Evolutionary conservation across 2,888 invertebrate genomes (phyloP).

Genomic region (Eilema sororculum): DNA sequence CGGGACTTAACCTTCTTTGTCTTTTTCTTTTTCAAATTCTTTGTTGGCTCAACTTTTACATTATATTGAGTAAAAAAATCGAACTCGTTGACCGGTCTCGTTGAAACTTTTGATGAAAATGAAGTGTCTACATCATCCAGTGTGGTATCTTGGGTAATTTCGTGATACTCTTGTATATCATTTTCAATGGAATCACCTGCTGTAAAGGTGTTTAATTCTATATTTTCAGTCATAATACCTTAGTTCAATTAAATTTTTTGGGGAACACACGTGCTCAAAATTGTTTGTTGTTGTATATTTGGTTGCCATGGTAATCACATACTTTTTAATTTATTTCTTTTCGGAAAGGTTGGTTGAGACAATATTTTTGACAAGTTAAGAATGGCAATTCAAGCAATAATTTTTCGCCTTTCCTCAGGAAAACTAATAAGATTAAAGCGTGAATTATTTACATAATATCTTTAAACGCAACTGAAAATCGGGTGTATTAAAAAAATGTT

Average conservation of each 20-base stretch:
- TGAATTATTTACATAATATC: too few relatives aligned
- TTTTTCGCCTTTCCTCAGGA: too few relatives aligned
- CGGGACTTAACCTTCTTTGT: constrained; percentile 56
- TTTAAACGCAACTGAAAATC: too few relatives aligned
- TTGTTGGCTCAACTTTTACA: constrained; percentile 55
- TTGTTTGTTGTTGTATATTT: constrained; percentile 4
- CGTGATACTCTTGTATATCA: constrained; percentile 77
- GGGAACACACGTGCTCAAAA: background rate
- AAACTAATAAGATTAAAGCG: too few relatives aligned
- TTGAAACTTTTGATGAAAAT: constrained; percentile 47
- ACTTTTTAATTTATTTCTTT: background rate
- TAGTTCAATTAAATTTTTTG: too few relatives aligned
- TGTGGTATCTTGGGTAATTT: constrained; percentile 64
- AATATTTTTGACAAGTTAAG: too few relatives aligned
- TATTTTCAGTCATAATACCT: constrained; percentile 61
- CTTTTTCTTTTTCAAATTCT: constrained; percentile 63
- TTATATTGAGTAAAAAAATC: constrained; percentile 74
- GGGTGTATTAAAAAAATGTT: too few relatives aligned
- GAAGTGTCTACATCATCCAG: constrained; percentile 49
- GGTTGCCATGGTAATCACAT: constrained; percentile 57
- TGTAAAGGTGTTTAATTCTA: constrained; percentile 67
- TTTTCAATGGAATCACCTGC: constrained; percentile 53
- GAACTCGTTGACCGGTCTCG: constrained; percentile 59
- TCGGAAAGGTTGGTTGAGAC: too few relatives aligned
- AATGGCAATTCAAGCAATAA: too few relatives aligned